Conservation (phyloP, 2,113 vertebrate species). For the Bubo scandiacus region DNA sequence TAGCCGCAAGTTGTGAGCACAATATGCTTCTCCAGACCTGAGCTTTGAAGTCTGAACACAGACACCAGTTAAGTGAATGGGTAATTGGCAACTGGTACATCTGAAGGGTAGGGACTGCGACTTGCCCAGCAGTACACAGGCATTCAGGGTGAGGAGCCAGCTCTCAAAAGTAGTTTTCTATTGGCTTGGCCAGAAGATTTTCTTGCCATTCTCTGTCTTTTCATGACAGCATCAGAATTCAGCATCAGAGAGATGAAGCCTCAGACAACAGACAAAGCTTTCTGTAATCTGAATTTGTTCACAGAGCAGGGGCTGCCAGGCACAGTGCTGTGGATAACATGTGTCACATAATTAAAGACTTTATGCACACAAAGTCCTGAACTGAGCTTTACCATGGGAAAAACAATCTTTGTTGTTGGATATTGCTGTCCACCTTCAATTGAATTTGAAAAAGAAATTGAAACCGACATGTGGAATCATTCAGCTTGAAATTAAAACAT, state of each 20-base stretch:
- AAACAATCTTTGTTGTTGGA: background rate
- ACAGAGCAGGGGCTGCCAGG: background rate
- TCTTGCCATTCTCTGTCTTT: background rate
- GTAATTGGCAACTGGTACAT: background rate
- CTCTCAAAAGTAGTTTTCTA: background rate
- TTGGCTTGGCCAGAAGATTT: background rate
- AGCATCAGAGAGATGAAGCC: background rate
- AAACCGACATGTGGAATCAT: background rate
- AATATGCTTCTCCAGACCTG: background rate
- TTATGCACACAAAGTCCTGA: background rate
- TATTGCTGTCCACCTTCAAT: background rate
- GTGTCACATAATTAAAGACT: background rate
- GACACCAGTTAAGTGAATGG: background rate
- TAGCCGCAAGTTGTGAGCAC: background rate
- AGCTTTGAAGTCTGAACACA: background rate
- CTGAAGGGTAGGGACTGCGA: background rate
- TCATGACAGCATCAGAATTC: background rate
- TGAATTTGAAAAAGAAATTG: background rate
- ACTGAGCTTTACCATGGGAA: background rate
- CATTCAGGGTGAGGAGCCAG: background rate
- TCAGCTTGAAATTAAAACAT: background rate
- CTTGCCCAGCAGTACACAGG: background rate
- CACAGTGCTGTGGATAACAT: background rate
- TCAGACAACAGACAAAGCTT: background rate
- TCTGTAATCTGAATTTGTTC: background rate